Conservation (phyloP, 1,140 invertebrate species). For the Cylas formicarius region DNA sequence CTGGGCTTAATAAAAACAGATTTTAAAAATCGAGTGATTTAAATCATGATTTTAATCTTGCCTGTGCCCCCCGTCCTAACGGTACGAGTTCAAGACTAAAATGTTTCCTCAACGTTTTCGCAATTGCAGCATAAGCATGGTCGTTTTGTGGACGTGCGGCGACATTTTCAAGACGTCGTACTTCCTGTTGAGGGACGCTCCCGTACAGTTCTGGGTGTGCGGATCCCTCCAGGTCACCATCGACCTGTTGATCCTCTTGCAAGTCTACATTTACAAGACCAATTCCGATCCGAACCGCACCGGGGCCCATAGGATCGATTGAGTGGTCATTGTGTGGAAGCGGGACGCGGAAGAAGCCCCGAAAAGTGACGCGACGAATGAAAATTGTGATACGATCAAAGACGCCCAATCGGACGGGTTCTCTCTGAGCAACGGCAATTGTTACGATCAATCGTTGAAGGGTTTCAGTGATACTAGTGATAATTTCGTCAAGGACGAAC, state of each 20-base stretch:
- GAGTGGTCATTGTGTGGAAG: slow-evolving; percentile 44
- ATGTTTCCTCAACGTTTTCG: slow-evolving; percentile 18
- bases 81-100: too few species aligned
- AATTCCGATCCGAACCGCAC: slow-evolving; percentile 49
- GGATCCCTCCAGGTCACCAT: slow-evolving; percentile 79
- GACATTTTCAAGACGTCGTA: slow-evolving; percentile 97
- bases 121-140: slow-evolving; percentile 78
- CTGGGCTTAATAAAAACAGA: too few species aligned
- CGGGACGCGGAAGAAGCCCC: slow-evolving; percentile 25
- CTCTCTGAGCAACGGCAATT: slow-evolving; percentile 15
- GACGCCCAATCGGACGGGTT: slow-evolving; percentile 5
- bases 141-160: slow-evolving; percentile 90
- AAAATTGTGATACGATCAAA: slow-evolving; percentile 1
- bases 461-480: slow-evolving; percentile 15
- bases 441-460: slow-evolving; percentile 1
- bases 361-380: slow-evolving; percentile 5
- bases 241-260: slow-evolving; percentile 46
- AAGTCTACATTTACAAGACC: slow-evolving; percentile 59
- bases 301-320: slow-evolving; percentile 54
- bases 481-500: neutral
- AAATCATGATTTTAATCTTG: too few species aligned
- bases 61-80: too few species aligned
- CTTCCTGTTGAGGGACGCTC: slow-evolving; percentile 83
- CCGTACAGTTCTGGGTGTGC: slow-evolving; percentile 93
- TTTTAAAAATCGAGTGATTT: too few species aligned